These are phyloP conservation scores for Augochlora pura DNA, from an alignment of 1,140 invertebrate species.

Conservation along the genomic window DNA sequence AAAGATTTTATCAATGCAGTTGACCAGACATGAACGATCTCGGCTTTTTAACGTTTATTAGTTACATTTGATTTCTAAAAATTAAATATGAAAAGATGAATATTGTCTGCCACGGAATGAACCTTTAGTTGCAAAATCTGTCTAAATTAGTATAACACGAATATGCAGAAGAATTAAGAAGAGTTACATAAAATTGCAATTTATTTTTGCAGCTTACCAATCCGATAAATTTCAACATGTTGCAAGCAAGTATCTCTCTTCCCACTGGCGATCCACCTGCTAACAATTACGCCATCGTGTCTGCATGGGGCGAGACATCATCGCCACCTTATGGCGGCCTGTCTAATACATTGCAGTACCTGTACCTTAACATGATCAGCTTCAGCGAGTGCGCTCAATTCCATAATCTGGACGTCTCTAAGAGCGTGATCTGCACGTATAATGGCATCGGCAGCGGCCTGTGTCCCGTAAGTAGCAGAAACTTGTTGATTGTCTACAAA, in stretches of 20 bases:
- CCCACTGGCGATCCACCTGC: neutral
- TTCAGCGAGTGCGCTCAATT: neutral
- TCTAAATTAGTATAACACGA: no score
- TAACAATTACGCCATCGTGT: neutral
- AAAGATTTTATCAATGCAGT: no score
- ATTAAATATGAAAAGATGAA: no score
- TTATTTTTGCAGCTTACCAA: slow-evolving; percentile 32
- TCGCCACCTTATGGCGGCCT: neutral
- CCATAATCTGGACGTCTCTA: neutral
- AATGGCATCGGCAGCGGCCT: neutral
- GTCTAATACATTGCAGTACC: slow-evolving; percentile 1
- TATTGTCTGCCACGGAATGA: no score
- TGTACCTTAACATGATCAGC: neutral
- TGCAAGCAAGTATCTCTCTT: slow-evolving; percentile 1
- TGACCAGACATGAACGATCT: no score
- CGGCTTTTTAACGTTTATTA: no score
- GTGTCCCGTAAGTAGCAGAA: neutral
- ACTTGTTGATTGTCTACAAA: neutral
- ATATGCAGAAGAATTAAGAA: no score
- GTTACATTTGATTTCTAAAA: no score
- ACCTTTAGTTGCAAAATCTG: no score
- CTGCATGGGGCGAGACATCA: slow-evolving; percentile 37
- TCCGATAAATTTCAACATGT: slow-evolving; percentile 9
- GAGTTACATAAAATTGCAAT: no score
- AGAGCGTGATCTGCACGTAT: neutral